These are phyloP conservation scores for Pseudachorutes palmiensis DNA, from an alignment of 1,140 invertebrate genomes.

Conservation along the genomic window DNA sequence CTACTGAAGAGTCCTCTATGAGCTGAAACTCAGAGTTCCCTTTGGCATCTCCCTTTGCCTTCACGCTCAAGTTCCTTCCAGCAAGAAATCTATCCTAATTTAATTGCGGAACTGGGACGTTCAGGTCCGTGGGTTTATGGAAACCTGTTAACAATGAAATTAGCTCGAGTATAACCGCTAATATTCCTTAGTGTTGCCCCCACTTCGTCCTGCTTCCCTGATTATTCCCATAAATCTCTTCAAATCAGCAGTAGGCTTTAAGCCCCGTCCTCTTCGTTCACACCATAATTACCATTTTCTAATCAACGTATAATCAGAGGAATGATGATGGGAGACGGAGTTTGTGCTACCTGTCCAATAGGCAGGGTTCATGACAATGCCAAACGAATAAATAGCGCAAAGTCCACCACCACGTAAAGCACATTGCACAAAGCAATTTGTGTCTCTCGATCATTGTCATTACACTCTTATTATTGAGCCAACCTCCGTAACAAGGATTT, in stretches of 20 bases:
- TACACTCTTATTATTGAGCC: not conserved
- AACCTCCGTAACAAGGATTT: too few species aligned
- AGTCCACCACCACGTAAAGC: not conserved
- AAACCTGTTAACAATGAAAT: not conserved
- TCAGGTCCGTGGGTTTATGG: too few species aligned
- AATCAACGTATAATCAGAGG: not conserved
- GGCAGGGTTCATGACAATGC: too few species aligned
- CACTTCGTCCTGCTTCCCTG: not conserved
- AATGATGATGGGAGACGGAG: not conserved
- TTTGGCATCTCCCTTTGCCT: too few species aligned
- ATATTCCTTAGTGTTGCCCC: too few species aligned
- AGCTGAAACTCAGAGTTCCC: too few species aligned
- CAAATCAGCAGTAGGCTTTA: not conserved
- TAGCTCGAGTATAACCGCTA: not conserved
- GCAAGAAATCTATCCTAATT: too few species aligned
- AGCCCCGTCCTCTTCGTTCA: not conserved
- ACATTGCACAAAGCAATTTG: not conserved
- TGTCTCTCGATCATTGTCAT: not conserved
- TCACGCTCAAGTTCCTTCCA: too few species aligned
- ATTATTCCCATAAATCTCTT: not conserved
- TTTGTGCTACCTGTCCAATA: too few species aligned
- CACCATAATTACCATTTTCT: not conserved
- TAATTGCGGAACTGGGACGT: too few species aligned
- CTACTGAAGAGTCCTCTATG: not conserved
- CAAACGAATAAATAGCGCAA: too few species aligned